Base-by-base conservation (phyloP, 1,140 invertebrate genomes). In the Drosophila nannoptera region DNA sequence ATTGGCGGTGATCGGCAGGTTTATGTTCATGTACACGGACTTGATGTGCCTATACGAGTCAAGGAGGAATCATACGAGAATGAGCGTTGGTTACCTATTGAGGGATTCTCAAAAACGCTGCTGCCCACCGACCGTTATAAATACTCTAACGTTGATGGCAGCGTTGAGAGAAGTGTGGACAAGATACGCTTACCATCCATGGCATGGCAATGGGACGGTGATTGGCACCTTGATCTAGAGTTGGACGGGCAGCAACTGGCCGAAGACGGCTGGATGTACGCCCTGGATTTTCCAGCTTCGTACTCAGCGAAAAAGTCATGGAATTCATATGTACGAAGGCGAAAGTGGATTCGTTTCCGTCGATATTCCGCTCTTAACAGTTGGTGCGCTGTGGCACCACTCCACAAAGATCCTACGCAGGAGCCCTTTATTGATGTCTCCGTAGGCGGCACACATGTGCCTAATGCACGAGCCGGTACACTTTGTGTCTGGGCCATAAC, bases 241-340 rank as follows among this genome's bases (percentile, higher is more conserved):
- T 91, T 98, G 48, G 94, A 97, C 90, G 96, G 96, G 4, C 94
- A 97, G 81, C 94, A 94, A 4, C 90, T 97, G 50, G 94, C 95
- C 89, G 94, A 95, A 90, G 96, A 97, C 92, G 96, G 96, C 40
- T 98, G 97, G 97, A 97, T 95, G 33, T 98, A 98, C 91, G 96
- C 97, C 29, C 91, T 97, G 48, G 97, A 98, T 90, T 98, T 98
- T 90, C 96, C 95, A 50, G 92, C 94, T 16, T 93, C 93, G n/a
- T 98, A 95, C 90, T 92, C 93, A 36, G 91, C 94, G 2, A 93
- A 94, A 63, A 97, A 96, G 82, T 93, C 95, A 59, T 98, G 96
- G 96, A 96, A 96, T 75, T 97, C 96, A 9, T 96, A 94, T 91
- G 97, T 98, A 0, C 92, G 97, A 62, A 92, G 96, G 76, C 92